phyloP scores from a whole-genome alignment of 2,888 invertebrate species.

The Amorpha juglandis region DNA sequence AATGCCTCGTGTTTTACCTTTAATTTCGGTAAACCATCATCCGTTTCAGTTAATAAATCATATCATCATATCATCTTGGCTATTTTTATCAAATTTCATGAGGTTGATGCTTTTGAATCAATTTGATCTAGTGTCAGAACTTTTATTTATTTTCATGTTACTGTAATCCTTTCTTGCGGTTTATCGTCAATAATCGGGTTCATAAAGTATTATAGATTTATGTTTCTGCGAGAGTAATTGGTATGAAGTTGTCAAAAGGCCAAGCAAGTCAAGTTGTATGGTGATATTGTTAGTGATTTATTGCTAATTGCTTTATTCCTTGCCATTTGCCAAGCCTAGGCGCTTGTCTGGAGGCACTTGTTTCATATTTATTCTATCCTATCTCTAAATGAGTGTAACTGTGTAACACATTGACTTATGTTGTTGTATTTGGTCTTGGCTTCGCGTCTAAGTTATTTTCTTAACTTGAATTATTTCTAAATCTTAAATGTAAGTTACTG shows the following conservation, averaged over 20 bases:
- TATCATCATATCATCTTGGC: neutral
- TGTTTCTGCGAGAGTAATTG: neutral
- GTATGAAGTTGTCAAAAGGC: conserved; percentile 19
- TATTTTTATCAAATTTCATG: neutral
- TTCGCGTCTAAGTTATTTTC: neutral
- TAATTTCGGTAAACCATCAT: neutral
- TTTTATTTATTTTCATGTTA: neutral
- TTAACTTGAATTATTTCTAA: too few species aligned
- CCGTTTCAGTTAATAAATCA: neutral
- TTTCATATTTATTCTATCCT: neutral
- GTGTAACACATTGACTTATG: conserved; percentile 1
- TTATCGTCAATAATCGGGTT: neutral
- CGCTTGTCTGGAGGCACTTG: conserved; percentile 1
- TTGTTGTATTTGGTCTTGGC: neutral
- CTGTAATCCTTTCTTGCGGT: neutral
- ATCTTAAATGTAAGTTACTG: too few species aligned
- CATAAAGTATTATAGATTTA: neutral
- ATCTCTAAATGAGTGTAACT: conserved; percentile 12
- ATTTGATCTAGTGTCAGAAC: neutral
- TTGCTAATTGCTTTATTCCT: conserved; percentile 22
- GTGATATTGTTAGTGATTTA: conserved; percentile 13
- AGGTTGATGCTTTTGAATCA: neutral
- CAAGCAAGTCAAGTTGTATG: conserved; percentile 11
- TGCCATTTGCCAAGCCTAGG: conserved; percentile 18
- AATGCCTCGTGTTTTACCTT: neutral